A percentile compares a stretch with the other conserved stretches of the same genome.
Conservation (phyloP, 1,140 invertebrate genomes). For the Meloidogyne exigua region DNA sequence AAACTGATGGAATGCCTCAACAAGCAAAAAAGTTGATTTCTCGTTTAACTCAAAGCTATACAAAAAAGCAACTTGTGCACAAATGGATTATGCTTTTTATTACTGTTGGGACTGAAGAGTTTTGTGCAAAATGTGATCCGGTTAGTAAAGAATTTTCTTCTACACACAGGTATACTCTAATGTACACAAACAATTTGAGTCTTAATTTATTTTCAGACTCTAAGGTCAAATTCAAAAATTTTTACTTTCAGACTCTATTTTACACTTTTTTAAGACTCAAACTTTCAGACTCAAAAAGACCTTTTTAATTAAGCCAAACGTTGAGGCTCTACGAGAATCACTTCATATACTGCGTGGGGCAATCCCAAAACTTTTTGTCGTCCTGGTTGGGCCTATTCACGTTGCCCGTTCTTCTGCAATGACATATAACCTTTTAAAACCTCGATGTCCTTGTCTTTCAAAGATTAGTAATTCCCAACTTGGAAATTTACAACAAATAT, state of each 20-base stretch:
- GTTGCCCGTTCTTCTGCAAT: constrained; percentile 48
- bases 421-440: constrained; percentile 53
- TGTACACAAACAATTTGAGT: no score
- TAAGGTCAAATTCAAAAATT: no score
- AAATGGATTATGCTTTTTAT: constrained; percentile 61
- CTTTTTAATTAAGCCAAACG: constrained; percentile 50
- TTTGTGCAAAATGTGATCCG: constrained; percentile 25
- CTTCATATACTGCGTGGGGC: constrained; percentile 54
- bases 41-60: constrained; percentile 42
- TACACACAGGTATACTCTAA: no score
- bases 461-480: background rate
- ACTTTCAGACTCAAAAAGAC: constrained; percentile 33
- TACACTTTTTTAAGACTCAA: no score
- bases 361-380: constrained; percentile 59
- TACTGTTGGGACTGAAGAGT: constrained; percentile 62
- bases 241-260: no score
- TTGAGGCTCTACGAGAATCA: constrained; percentile 47
- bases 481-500: background rate
- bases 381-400: constrained; percentile 58
- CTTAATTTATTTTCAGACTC: no score
- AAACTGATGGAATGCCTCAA: constrained; percentile 50
- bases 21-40: constrained; percentile 52
- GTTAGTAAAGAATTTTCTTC: background rate
- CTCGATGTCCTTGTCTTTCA: constrained; percentile 45
- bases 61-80: constrained; percentile 46